These are phyloP conservation scores for Onchidella celtica DNA, from an alignment of 2,888 invertebrate species.

Conservation along the genomic window DNA sequence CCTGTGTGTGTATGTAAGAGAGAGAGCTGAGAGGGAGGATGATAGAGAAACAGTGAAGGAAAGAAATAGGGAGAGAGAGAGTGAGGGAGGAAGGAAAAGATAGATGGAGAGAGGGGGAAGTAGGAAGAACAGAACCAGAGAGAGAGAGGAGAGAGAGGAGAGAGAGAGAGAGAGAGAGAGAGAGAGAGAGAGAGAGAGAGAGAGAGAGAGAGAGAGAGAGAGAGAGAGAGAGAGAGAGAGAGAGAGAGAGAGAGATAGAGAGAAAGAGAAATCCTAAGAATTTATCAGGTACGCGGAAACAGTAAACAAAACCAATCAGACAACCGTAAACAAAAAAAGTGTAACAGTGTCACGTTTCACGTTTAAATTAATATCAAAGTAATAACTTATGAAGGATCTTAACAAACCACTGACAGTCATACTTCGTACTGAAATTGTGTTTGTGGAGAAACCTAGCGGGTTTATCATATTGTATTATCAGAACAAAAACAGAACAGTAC, in stretches of 20 bases:
- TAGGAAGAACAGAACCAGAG: conserved; percentile 35
- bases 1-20: too few relatives aligned
- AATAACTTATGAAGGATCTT: too few relatives aligned
- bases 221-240: conserved; percentile 17
- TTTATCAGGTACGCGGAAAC: neutral
- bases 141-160: neutral
- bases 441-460: too few relatives aligned
- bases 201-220: neutral
- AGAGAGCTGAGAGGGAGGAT: neutral
- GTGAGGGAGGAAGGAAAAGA: neutral
- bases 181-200: neutral
- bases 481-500: too few relatives aligned
- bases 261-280: conserved; percentile 9
- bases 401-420: too few relatives aligned
- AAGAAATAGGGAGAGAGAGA: neutral
- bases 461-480: too few relatives aligned
- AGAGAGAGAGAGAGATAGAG: too few relatives aligned
- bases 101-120: conserved; percentile 43
- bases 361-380: too few relatives aligned
- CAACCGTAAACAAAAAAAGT: too few relatives aligned
- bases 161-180: conserved; percentile 1
- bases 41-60: neutral
- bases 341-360: too few relatives aligned
- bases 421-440: too few relatives aligned
- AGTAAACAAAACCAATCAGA: too few relatives aligned